Evolutionary conservation across 1,140 invertebrate genomes (phyloP), one percentile per base, ranked within the genome.

Genomic region (Euwallacea fornicatus): DNA sequence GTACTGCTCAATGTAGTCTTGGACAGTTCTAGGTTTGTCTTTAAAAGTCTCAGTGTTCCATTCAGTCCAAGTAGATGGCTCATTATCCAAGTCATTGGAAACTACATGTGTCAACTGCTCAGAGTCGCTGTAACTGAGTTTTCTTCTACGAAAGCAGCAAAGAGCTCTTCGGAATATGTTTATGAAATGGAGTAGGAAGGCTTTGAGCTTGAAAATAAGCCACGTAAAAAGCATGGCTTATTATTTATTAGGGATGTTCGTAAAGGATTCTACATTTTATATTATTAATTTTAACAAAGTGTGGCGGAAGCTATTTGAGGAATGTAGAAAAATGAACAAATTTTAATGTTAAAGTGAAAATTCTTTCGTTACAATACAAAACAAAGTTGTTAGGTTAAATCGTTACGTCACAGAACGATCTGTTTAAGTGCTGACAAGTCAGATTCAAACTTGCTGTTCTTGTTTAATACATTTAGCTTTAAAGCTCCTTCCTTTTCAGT

Each of bases 1-100:
- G 66, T 86, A 87, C 56, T 83, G 80, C 43, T 86, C 83, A 58
- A 87, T 87, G 66, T 86, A 85, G 68, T 83, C 83, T 73, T 86
- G 84, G 66, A 87, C 77, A 2, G 79, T 80, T 71, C 82, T 82
- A 4, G 84, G 83, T 69, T 83, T 83, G 21, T 63, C 59, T 42
- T 54, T 69, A 8, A 71, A 67, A 13, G 65, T 55, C 42, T 74
- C 81, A 76, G 76, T 83, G 76, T 77, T 85, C 85, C 86, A 86
- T 80, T 69, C 83, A 75, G 75, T 83, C 84, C 76, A 83, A 78
- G 71, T 84, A 74, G 76, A 66, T 7, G 21, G 13, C 3, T 75
- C 74, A n/a, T 64, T 60, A n/a, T 73, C 43, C 8, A 43, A n/a
- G 16, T 73, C 69, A 69, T 81, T 85, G 3, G 84, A 81, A 50